A percentile compares a stretch with the other conserved stretches of the same genome.
phyloP scores from a whole-genome alignment of 2,888 invertebrate genomes.

The Ptilodon capucinus region DNA sequence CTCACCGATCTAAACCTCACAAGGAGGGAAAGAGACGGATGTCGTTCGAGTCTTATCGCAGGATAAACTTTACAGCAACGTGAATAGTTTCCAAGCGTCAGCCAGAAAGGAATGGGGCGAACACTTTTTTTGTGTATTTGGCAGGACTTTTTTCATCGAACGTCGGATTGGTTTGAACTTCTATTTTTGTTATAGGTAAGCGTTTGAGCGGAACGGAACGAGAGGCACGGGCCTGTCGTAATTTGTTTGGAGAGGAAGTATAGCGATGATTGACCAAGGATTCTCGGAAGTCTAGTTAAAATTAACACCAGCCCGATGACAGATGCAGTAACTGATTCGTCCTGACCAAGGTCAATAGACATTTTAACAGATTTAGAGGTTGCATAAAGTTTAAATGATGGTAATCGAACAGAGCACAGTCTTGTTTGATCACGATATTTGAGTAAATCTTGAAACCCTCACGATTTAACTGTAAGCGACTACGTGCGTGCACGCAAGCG shows the following conservation, averaged over 20 bases:
- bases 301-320: slow-evolving; percentile 38
- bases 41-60: slow-evolving; percentile 70
- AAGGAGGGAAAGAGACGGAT: slow-evolving; percentile 59
- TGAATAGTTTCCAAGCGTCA: slow-evolving; percentile 74
- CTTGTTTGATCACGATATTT: not conserved
- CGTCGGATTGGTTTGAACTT: slow-evolving; percentile 55
- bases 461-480: slow-evolving; percentile 33
- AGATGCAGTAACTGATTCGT: slow-evolving; percentile 32
- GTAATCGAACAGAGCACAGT: not conserved
- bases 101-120: slow-evolving; percentile 71
- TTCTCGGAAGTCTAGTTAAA: slow-evolving; percentile 52
- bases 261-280: slow-evolving; percentile 45
- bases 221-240: slow-evolving; percentile 42
- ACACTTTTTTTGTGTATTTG: slow-evolving; percentile 73
- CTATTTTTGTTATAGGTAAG: slow-evolving; percentile 64
- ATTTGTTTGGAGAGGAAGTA: slow-evolving; percentile 52
- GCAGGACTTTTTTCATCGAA: slow-evolving; percentile 71
- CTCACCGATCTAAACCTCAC: slow-evolving; percentile 54
- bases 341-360: slow-evolving; percentile 38
- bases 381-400: slow-evolving; percentile 1
- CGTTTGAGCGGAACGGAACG: slow-evolving; percentile 47
- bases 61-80: slow-evolving; percentile 75
- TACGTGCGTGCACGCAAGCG: slow-evolving; percentile 36
- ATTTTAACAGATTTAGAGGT: slow-evolving; percentile 4
- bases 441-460: slow-evolving; percentile 19